A percentile compares a stretch with the other conserved stretches of the same genome.
phyloP scores from a whole-genome alignment of 92 coral and sea anemone genomes.

The Metridium senile region DNA sequence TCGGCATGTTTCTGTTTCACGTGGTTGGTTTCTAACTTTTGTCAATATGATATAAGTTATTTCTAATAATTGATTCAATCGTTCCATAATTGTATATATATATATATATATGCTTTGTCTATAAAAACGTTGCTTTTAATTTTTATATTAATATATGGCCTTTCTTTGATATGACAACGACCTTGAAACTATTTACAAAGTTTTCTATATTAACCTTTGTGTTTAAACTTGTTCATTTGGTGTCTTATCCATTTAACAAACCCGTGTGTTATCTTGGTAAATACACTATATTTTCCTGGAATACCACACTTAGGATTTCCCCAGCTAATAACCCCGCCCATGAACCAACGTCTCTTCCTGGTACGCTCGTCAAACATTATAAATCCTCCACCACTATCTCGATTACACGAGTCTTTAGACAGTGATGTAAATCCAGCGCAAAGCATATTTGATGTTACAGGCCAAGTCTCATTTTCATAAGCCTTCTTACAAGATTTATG shows the following conservation, averaged over 20 bases:
- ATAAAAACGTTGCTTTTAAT: too few relatives aligned
- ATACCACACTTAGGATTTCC: slow-evolving; percentile 85
- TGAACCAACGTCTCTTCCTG: slow-evolving; percentile 76
- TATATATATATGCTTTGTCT: too few relatives aligned
- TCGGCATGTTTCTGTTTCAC: too few relatives aligned
- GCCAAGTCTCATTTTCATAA: slow-evolving; percentile 68
- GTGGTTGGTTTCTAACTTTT: too few relatives aligned
- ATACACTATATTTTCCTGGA: slow-evolving; percentile 93
- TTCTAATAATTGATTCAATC: too few relatives aligned
- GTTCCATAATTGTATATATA: too few relatives aligned
- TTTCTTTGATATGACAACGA: too few relatives aligned
- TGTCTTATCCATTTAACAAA: slow-evolving; percentile 81
- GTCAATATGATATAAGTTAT: too few relatives aligned
- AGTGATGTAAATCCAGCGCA: slow-evolving; percentile 79
- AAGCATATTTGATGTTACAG: slow-evolving; percentile 92
- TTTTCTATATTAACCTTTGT: background rate
- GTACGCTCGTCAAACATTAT: slow-evolving; percentile 62
- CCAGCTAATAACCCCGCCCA: slow-evolving; percentile 98
- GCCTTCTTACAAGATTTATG: slow-evolving; percentile 63
- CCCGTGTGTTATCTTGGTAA: slow-evolving; percentile 71
- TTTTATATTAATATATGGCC: too few relatives aligned
- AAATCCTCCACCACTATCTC: slow-evolving; percentile 98
- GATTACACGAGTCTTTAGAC: slow-evolving; percentile 70
- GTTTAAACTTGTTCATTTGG: slow-evolving; percentile 30
- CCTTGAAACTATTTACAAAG: too few relatives aligned